These are phyloP conservation scores for Lithodes maja DNA, from an alignment of 2,888 invertebrate species.

Conservation along the genomic window DNA sequence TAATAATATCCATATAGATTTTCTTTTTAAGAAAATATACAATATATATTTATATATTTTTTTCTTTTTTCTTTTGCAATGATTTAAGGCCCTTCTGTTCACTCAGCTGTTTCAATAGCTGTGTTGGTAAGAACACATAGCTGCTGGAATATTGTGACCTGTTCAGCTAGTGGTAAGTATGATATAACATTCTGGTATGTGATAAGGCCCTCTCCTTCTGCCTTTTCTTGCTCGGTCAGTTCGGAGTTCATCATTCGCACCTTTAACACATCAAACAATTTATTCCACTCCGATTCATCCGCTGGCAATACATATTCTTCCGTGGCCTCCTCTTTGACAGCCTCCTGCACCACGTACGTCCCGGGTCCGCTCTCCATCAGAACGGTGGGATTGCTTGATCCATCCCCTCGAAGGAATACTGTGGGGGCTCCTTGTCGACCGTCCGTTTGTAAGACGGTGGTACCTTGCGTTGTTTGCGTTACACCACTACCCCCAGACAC, in stretches of 20 bases:
- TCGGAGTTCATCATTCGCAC: conserved; percentile 46
- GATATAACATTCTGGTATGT: conserved; percentile 65
- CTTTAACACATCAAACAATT: conserved; percentile 65
- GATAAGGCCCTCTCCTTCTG: conserved; percentile 59
- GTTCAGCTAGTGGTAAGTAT: conserved; percentile 58
- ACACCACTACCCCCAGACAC: conserved; percentile 36
- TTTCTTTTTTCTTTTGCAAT: background rate
- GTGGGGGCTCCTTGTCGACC: conserved; percentile 14
- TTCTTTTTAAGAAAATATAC: conserved; percentile 5
- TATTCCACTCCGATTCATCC: conserved; percentile 69
- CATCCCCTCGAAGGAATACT: conserved; percentile 43
- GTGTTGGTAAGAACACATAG: conserved; percentile 68
- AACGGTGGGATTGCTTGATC: conserved; percentile 20
- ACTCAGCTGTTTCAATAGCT: conserved; percentile 59
- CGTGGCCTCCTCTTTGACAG: conserved; percentile 36
- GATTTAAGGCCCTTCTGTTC: conserved; percentile 24
- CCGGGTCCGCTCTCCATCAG: conserved; percentile 52
- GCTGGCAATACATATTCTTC: conserved; percentile 70
- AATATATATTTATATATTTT: background rate
- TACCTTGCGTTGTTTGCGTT: background rate
- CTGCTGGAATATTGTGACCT: conserved; percentile 68
- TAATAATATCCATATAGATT: background rate
- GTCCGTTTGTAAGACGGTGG: conserved; percentile 26
- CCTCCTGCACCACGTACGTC: conserved; percentile 57
- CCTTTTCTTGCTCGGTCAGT: conserved; percentile 54